Conservation (phyloP, 2,888 invertebrate genomes). For the Hypena proboscidalis region DNA sequence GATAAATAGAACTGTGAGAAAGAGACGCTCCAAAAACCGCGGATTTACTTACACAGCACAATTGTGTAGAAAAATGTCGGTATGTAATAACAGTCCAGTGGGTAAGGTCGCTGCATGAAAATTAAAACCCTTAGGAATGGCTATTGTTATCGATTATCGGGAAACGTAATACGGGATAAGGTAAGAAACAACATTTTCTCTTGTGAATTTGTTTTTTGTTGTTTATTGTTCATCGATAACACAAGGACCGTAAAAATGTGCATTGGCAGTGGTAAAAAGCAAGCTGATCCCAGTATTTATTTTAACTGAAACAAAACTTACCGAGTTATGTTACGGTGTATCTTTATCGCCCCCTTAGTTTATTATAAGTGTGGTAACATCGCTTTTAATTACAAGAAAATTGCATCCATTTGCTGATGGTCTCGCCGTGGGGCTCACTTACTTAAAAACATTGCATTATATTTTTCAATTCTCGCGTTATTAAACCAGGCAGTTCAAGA, state of each 20-base stretch:
- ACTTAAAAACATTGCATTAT: conserved; percentile 25
- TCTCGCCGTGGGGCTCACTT: conserved; percentile 21
- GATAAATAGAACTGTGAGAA: conserved; percentile 60
- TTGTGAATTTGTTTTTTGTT: conserved; percentile 23
- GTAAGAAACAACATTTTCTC: conserved; percentile 23
- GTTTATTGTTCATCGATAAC: conserved; percentile 15
- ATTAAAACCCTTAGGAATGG: conserved; percentile 38
- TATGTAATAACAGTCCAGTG: conserved; percentile 36
- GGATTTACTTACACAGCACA: conserved; percentile 48
- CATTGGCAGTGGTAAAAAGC: not conserved
- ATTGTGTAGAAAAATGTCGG: conserved; percentile 36
- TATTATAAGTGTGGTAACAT: too few relatives aligned
- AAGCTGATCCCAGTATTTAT: not conserved
- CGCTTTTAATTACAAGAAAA: conserved; percentile 7
- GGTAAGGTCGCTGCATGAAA: conserved; percentile 38
- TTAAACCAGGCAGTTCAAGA: conserved; percentile 20
- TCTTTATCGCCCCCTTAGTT: too few relatives aligned
- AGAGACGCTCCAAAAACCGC: conserved; percentile 63
- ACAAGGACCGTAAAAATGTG: not conserved
- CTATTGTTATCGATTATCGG: conserved; percentile 32
- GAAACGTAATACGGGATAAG: conserved; percentile 16
- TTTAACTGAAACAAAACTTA: too few relatives aligned
- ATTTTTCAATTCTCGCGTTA: conserved; percentile 33
- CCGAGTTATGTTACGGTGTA: too few relatives aligned
- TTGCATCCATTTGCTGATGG: conserved; percentile 18